Percentiles rank a stretch among this genome's conserved stretches.
Conservation (phyloP, 1,140 invertebrate species). For the Parasteatoda tepidariorum region DNA sequence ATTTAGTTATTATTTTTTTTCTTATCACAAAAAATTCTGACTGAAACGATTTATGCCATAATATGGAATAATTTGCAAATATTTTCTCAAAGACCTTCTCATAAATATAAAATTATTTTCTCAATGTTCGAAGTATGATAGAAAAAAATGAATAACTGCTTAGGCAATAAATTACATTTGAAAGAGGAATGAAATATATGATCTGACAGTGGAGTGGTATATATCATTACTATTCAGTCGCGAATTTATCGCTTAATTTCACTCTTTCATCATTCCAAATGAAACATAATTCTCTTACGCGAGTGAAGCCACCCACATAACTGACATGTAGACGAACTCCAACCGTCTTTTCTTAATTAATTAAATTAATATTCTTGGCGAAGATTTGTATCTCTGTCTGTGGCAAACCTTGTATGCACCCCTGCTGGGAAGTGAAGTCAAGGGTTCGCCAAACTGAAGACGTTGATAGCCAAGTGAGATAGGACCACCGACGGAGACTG, state of each 20-base stretch:
- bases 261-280: not conserved
- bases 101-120: no score
- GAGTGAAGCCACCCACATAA: not conserved
- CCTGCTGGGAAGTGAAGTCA: slow-evolving; percentile 23
- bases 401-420: not conserved
- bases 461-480: slow-evolving; percentile 52
- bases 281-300: not conserved
- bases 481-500: slow-evolving; percentile 51
- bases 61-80: no score
- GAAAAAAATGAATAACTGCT: no score
- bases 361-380: slow-evolving; percentile 54
- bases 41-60: no score
- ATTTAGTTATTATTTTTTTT: no score
- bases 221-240: no score
- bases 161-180: no score
- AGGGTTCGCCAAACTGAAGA: slow-evolving; percentile 40
- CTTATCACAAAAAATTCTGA: no score
- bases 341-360: slow-evolving; percentile 22
- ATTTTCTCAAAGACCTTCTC: no score
- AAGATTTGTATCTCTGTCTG: not conserved
- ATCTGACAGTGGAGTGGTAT: no score
- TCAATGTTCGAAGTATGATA: no score
- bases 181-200: no score
- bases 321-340: not conserved
- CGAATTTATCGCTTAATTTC: not conserved